Evolutionary conservation across 1,140 invertebrate genomes (phyloP).

Genomic region (Diachasma alloeum): DNA sequence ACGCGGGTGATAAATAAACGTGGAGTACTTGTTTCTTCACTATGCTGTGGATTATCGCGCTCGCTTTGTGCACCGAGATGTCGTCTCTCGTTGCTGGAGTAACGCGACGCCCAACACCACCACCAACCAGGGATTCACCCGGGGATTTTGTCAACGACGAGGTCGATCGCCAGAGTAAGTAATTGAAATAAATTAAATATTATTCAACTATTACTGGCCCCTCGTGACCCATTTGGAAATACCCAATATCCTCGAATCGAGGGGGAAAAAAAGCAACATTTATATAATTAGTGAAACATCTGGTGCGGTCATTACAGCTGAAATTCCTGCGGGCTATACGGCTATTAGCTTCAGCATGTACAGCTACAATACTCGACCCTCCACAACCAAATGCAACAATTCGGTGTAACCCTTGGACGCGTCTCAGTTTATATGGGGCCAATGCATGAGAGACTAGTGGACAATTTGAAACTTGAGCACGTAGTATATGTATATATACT

Average conservation of each 20-base stretch:
- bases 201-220: not conserved
- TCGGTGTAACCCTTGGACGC: not conserved
- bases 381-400: not conserved
- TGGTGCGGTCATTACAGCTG: not conserved
- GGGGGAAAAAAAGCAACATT: not conserved
- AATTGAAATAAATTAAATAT: not conserved
- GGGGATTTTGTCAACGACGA: slow-evolving; percentile 53
- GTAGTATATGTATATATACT: not conserved
- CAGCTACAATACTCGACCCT: not conserved
- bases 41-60: slow-evolving; percentile 53
- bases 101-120: slow-evolving; percentile 38
- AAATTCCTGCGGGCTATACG: not conserved
- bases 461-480: slow-evolving; percentile 19
- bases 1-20: slow-evolving; percentile 41
- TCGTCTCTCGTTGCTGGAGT: slow-evolving; percentile 55
- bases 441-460: not conserved
- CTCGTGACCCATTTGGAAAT: not conserved
- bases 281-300: not conserved
- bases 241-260: not conserved
- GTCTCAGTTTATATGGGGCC: not conserved
- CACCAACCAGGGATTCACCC: slow-evolving; percentile 28
- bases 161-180: slow-evolving; percentile 55
- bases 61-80: slow-evolving; percentile 55
- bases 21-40: slow-evolving; percentile 40
- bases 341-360: slow-evolving; percentile 1